Evolutionary conservation across 2,797 vertebrate genomes (phyloP).

Genomic region (Amblyopsis hoosieri): DNA sequence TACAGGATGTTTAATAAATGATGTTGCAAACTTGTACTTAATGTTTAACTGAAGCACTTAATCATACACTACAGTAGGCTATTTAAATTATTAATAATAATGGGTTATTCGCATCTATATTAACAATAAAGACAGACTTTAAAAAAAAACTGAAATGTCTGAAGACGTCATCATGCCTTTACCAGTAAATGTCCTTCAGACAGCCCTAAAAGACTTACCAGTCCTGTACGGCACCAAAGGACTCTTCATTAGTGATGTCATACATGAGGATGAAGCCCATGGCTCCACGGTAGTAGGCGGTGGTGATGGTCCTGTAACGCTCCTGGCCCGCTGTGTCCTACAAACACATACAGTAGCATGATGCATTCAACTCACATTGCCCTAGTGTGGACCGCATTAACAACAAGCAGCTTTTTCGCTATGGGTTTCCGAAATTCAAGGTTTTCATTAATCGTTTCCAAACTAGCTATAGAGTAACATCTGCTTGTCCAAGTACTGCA

Average conservation of each 20-base stretch:
- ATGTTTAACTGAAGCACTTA: neutral
- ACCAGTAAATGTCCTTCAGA: neutral
- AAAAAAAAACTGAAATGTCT: neutral
- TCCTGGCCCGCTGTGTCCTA: conserved; percentile 98
- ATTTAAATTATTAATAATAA: no score
- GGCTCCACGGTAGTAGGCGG: conserved; percentile 95
- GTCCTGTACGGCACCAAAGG: conserved; percentile 94
- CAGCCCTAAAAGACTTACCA: conserved; percentile 81
- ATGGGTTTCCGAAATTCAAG: no score
- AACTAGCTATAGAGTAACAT: no score
- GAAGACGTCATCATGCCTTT: neutral
- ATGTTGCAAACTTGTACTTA: no score
- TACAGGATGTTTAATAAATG: neutral
- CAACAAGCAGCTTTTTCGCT: no score
- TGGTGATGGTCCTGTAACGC: conserved; percentile 96
- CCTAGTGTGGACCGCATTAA: no score
- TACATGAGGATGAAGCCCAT: conserved; percentile 99
- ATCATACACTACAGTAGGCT: neutral
- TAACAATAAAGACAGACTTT: no score
- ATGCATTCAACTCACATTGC: no score
- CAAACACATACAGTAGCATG: conserved; percentile 27
- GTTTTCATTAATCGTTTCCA: no score
- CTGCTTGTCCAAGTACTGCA: no score
- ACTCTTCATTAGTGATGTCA: conserved; percentile 98
- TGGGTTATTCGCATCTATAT: no score